A percentile compares a stretch with the other conserved stretches of the same genome.
These are phyloP conservation scores for Gobio occitaniae DNA, from an alignment of 2,797 vertebrate species.

Conservation along the genomic window DNA sequence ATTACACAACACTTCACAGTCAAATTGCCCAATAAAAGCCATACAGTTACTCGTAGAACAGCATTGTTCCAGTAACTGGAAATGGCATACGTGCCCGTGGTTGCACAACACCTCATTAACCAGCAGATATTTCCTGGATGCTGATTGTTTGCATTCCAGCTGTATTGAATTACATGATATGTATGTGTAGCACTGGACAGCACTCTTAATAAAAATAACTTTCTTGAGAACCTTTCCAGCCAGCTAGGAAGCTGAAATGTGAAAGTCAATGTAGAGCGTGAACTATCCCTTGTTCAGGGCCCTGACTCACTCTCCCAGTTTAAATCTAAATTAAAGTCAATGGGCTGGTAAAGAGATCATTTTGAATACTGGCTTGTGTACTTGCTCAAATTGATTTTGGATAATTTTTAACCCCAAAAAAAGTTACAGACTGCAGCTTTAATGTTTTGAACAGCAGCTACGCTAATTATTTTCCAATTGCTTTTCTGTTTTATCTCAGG, in stretches of 20 bases:
- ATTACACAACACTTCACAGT: not conserved
- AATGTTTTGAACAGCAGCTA: too few relatives aligned
- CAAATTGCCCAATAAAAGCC: slow-evolving; percentile 20
- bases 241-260: not conserved
- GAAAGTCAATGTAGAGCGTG: not conserved
- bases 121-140: not conserved
- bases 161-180: not conserved
- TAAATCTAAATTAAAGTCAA: too few relatives aligned
- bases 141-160: not conserved
- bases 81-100: not conserved
- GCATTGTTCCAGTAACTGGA: not conserved
- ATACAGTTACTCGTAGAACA: not conserved
- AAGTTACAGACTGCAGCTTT: too few relatives aligned
- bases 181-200: not conserved
- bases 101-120: not conserved
- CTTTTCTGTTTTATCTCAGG: too few relatives aligned
- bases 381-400: too few relatives aligned
- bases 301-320: too few relatives aligned
- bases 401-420: too few relatives aligned
- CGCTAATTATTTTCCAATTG: too few relatives aligned
- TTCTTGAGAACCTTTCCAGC: not conserved
- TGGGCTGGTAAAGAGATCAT: too few relatives aligned
- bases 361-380: too few relatives aligned
- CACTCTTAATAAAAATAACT: not conserved
- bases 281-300: too few relatives aligned